These are phyloP conservation scores for Spermophilus dauricus DNA, from an alignment of 2,113 vertebrate genomes.

Conservation along the genomic window DNA sequence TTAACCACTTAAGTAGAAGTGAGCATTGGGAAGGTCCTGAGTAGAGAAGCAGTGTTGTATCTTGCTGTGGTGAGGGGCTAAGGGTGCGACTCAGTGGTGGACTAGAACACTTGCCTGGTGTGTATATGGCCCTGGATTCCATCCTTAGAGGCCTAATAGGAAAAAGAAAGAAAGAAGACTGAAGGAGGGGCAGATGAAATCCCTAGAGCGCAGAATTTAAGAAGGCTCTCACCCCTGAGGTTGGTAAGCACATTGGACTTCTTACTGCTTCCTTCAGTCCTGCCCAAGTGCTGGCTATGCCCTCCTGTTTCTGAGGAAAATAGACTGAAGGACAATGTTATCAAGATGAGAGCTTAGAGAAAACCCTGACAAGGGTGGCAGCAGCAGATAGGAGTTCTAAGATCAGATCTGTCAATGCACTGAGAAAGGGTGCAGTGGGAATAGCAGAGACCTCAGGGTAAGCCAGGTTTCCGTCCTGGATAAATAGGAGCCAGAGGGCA, in stretches of 20 bases:
- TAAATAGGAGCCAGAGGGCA: neutral
- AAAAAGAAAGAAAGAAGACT: neutral
- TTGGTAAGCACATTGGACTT: fast-evolving
- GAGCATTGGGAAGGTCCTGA: neutral
- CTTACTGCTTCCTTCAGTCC: neutral
- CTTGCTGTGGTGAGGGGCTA: no score
- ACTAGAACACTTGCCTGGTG: neutral
- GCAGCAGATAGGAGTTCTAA: neutral
- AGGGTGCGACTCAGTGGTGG: neutral
- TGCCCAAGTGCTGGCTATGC: neutral
- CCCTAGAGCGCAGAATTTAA: neutral
- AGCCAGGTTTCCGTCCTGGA: neutral
- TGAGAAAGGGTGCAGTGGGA: neutral
- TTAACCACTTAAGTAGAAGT: neutral
- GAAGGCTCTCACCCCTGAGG: neutral
- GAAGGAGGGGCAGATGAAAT: neutral
- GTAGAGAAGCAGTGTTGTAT: no score
- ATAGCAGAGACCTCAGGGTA: no score
- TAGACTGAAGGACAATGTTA: neutral
- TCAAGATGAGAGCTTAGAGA: neutral
- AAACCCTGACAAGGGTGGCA: neutral
- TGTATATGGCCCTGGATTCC: no score
- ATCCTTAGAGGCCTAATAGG: no score
- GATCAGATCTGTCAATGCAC: fast-evolving
- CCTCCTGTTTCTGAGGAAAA: neutral